A percentile compares a stretch with the other conserved stretches of the same genome.
These are phyloP conservation scores for Solea solea DNA, from an alignment of 2,113 vertebrate genomes.

Conservation along the genomic window DNA sequence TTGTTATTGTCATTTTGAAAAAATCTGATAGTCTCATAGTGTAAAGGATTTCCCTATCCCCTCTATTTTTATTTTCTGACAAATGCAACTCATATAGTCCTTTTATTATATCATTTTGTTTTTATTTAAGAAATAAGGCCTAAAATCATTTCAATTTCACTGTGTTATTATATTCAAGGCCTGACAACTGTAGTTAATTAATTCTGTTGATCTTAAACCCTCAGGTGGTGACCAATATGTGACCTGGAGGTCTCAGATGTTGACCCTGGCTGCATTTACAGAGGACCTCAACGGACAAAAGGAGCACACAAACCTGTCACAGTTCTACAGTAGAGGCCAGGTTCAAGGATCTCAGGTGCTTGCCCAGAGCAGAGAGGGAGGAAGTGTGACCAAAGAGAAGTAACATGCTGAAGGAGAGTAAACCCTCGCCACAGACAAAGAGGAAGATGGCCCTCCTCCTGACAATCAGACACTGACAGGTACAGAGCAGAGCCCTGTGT, in stretches of 20 bases:
- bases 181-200: too few species aligned
- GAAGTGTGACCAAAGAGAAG: slow-evolving; percentile 11
- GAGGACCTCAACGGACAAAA: neutral
- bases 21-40: too few species aligned
- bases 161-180: too few species aligned
- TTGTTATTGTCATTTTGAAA: neutral
- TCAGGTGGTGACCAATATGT: slow-evolving; percentile 20
- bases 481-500: too few species aligned
- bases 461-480: too few species aligned
- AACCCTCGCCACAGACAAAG: too few species aligned
- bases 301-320: slow-evolving; percentile 1
- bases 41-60: neutral
- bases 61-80: neutral
- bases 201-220: neutral
- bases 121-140: too few species aligned
- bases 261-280: neutral
- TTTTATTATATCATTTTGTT: too few species aligned
- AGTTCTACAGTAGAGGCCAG: neutral
- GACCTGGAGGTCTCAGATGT: slow-evolving; percentile 11
- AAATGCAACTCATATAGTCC: too few species aligned
- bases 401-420: slow-evolving; percentile 10
- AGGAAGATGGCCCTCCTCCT: too few species aligned
- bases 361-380: slow-evolving; percentile 25
- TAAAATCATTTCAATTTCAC: too few species aligned
- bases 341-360: slow-evolving; percentile 1